Evolutionary conservation across 2,888 invertebrate genomes (phyloP), one percentile per base, ranked within the genome.

Genomic region (Calliopum simillimum): DNA sequence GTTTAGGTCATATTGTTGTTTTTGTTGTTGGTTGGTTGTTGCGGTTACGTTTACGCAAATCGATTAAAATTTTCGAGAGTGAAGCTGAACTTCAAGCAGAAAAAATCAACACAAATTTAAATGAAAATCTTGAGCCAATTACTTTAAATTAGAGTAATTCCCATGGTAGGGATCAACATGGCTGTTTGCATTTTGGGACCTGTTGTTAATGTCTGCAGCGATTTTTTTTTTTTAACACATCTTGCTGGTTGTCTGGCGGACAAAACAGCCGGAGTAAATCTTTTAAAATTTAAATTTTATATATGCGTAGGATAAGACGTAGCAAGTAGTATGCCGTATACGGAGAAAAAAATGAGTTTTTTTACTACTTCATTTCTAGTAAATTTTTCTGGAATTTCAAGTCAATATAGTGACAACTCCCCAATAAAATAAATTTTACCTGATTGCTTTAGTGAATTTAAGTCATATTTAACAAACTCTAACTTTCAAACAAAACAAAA

Each of bases 121-220:
- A 82, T 81, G 80, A 81, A 82, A 81, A 81, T 80, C 79, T 79
- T 79, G 79, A 82, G 78, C 80, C 83, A 83, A 83, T 84, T 83
- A 83, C 83, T 82, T 81, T 83, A 84, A 84, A 84, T 84, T 84
- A 84, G 84, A 82, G 84, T 81, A 84, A 84, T 84, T 84, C 84
- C 81, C 83, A 83, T 80, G 81, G 33, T 33, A 8, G 33, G n/a
- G 77, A 74, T 74, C 74, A 76, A 70, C 73, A 74, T 67, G 70
- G 74, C 71, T 61, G 71, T 75, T 75, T 76, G 74, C 76, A 77
- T 75, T 78, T 71, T 68, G 64, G 63, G 16, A 66, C 43, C 63
- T 23, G 53, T 19, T 56, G 16, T 41, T 6, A 61, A 61, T 1
- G 14, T 23, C 46, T 59, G 41, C 33, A n/a, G 16, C 16, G 19